These are phyloP conservation scores for Amphibalanus amphitrite DNA, from an alignment of 1,140 invertebrate genomes.

Conservation along the genomic window DNA sequence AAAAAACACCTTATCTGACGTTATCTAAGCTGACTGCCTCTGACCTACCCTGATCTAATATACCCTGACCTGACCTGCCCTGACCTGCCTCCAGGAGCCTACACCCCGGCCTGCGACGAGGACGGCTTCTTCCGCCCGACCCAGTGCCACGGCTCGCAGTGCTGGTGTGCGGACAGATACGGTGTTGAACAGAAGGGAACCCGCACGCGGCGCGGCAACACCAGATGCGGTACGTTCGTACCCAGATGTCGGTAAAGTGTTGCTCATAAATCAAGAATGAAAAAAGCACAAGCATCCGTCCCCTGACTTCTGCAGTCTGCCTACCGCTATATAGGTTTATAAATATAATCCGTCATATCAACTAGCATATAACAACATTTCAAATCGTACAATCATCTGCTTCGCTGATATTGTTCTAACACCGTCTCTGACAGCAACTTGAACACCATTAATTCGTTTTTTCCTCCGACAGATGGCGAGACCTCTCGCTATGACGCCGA, in stretches of 20 bases:
- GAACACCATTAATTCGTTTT: too few relatives aligned
- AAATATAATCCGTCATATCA: too few relatives aligned
- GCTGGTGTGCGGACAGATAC: conserved; percentile 86
- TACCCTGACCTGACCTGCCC: conserved; percentile 13
- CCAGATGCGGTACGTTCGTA: conserved; percentile 56
- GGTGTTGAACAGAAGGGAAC: conserved; percentile 72
- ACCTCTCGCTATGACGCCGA: not conserved
- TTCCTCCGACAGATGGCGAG: not conserved
- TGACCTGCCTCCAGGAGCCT: conserved; percentile 37
- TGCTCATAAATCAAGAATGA: too few relatives aligned
- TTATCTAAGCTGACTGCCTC: conserved; percentile 14
- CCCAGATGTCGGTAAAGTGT: too few relatives aligned
- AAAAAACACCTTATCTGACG: conserved; percentile 14
- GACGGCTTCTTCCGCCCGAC: conserved; percentile 68
- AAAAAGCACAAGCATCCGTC: too few relatives aligned
- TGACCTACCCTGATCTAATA: conserved; percentile 13
- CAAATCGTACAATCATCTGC: too few relatives aligned
- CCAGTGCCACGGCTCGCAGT: conserved; percentile 69
- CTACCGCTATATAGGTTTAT: too few relatives aligned
- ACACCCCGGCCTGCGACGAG: conserved; percentile 65
- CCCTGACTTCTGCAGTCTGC: too few relatives aligned
- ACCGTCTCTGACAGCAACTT: too few relatives aligned
- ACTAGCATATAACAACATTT: too few relatives aligned
- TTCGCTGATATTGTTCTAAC: too few relatives aligned
- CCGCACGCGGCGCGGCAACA: conserved; percentile 52